phyloP scores from a whole-genome alignment of 2,113 vertebrate genomes.

The Plectropomus leopardus region DNA sequence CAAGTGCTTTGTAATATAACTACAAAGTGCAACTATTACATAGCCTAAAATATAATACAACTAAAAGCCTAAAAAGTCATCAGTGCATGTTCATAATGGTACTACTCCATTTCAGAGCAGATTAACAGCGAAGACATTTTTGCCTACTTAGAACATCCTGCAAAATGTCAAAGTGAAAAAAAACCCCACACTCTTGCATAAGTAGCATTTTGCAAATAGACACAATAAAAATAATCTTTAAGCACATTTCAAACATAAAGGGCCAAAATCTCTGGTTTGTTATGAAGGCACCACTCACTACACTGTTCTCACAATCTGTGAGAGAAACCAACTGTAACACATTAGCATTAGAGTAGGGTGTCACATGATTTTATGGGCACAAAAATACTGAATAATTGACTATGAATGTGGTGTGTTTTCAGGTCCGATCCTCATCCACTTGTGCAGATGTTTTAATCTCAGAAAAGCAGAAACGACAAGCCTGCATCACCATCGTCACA shows the following conservation, averaged over 20 bases:
- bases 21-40: constrained; percentile 52
- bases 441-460: constrained; percentile 30
- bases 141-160: constrained; percentile 28
- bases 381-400: constrained; percentile 31
- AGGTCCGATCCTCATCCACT: constrained; percentile 5
- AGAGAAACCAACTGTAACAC: constrained; percentile 37
- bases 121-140: constrained; percentile 41
- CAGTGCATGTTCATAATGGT: constrained; percentile 30
- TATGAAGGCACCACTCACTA: constrained; percentile 70
- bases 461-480: constrained; percentile 18
- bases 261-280: constrained; percentile 49
- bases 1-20: constrained; percentile 46
- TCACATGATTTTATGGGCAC: constrained; percentile 29
- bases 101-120: constrained; percentile 30
- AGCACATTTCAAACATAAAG: constrained; percentile 50
- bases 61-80: constrained; percentile 27
- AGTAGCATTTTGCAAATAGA: constrained; percentile 26
- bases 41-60: constrained; percentile 28
- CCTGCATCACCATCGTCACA: not conserved
- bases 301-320: constrained; percentile 34
- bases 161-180: constrained; percentile 20
- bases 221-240: constrained; percentile 28
- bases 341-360: constrained; percentile 15
- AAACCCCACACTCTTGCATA: constrained; percentile 13
- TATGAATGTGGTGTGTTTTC: constrained; percentile 17